Evolutionary conservation across 2,888 invertebrate genomes (phyloP), one percentile per base, ranked within the genome.

Genomic region (Ophraella communa): DNA sequence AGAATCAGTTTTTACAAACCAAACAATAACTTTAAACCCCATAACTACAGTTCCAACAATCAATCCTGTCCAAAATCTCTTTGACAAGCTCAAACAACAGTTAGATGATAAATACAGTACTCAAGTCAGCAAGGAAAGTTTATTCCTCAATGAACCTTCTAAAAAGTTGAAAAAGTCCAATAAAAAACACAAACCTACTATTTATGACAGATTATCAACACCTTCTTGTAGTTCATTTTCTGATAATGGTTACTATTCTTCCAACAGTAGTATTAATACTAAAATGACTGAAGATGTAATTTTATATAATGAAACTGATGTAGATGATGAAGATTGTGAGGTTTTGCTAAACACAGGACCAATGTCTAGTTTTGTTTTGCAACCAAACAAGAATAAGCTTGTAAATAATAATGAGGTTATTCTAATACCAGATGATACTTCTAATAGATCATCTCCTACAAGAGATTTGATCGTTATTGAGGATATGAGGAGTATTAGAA

Each of bases 41-140:
- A 52, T 52, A 17, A 24, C 20, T 4, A 58, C 30, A 44, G 47
- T 33, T 47, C 42, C 65, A 14, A 66, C 47, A 20, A 64, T 65
- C 7, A 72, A 72, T 49, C 72, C 70, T 58, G 70, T 72, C 30
- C 65, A 68, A 24, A 64, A 64, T 49, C 60, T 72, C 1, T 71
- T 72, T 27, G 59, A 67, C 42, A 72, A 72, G 56, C 54, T 72
- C 44, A 72, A 72, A 47, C 66, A 68, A 54, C 62, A 65, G 44
- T 55, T 66, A 21, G 62, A 64, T 45, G 44, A 30, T 17, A 52
- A 44, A 27, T 44, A 30, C 21, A 27, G 27, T 53, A 42, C 44
- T 18, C 42, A 44, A 11, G 23, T 53, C 30, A 21, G 24, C 21
- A 52, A 52, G 44, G 44, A 58, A 21, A 54, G 44, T 17, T 18